Evolutionary conservation across 2,113 vertebrate species (phyloP).

Genomic region (Xenus cinereus): DNA sequence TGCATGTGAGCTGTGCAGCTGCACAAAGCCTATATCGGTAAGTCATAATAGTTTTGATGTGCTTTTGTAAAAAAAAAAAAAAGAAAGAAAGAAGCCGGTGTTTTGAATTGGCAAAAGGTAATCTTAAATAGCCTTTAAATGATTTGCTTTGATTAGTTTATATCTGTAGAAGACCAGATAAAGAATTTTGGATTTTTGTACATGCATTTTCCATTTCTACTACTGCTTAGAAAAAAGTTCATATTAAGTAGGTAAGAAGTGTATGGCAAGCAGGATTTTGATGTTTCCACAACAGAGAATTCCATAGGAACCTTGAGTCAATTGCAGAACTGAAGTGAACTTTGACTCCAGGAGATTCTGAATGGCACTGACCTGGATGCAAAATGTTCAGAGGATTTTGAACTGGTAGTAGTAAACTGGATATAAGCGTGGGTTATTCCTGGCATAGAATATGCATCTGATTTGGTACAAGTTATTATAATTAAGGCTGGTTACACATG

Average conservation of each 20-base stretch:
- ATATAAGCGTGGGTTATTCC: neutral
- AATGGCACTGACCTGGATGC: neutral
- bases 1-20: neutral
- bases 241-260: neutral
- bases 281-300: neutral
- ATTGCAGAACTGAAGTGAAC: neutral
- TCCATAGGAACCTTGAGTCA: neutral
- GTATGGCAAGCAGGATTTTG: neutral
- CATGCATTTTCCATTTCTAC: neutral
- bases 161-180: neutral
- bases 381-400: neutral
- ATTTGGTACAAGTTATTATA: neutral
- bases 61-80: neutral
- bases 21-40: neutral
- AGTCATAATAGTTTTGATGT: neutral
- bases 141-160: neutral
- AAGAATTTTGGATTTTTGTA: neutral
- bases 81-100: neutral
- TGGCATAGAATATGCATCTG: neutral
- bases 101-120: neutral
- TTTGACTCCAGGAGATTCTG: neutral
- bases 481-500: neutral
- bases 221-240: neutral
- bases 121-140: neutral
- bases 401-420: neutral